phyloP scores from a whole-genome alignment of 2,888 invertebrate genomes.

The Watsonalla binaria region DNA sequence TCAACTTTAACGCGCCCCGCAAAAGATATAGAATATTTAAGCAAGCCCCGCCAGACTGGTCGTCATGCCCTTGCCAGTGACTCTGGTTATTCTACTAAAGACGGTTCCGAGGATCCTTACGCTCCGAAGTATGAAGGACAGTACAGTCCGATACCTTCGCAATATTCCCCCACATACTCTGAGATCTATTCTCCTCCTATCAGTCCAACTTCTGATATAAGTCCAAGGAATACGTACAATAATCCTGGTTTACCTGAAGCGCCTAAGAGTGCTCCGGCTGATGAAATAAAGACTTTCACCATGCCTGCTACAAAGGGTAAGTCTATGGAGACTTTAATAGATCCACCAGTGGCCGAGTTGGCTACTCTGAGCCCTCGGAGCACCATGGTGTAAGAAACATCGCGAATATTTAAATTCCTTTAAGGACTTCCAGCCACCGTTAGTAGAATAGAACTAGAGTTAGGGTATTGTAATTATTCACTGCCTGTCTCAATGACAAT shows the following conservation, averaged over 20 bases:
- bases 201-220: conserved; percentile 66
- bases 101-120: conserved; percentile 66
- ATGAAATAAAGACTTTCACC: conserved; percentile 65
- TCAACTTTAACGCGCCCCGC: conserved; percentile 77
- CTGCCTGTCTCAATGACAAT: conserved; percentile 45
- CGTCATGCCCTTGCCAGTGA: conserved; percentile 76
- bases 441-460: conserved; percentile 6
- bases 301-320: conserved; percentile 63
- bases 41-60: conserved; percentile 78
- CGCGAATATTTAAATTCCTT: not conserved
- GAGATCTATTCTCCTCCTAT: conserved; percentile 72
- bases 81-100: conserved; percentile 68
- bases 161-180: conserved; percentile 72
- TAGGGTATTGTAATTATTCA: conserved; percentile 16
- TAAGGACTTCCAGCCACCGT: not conserved
- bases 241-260: conserved; percentile 61
- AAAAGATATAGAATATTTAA: conserved; percentile 81
- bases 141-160: conserved; percentile 67
- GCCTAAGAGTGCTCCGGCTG: conserved; percentile 63
- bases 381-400: conserved; percentile 60
- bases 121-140: conserved; percentile 56
- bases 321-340: conserved; percentile 67
- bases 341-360: conserved; percentile 56
- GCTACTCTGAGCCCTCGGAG: conserved; percentile 65
- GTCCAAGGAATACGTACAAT: conserved; percentile 61